Conservation (phyloP, 1,140 invertebrate genomes). For the Carposina sasakii region DNA sequence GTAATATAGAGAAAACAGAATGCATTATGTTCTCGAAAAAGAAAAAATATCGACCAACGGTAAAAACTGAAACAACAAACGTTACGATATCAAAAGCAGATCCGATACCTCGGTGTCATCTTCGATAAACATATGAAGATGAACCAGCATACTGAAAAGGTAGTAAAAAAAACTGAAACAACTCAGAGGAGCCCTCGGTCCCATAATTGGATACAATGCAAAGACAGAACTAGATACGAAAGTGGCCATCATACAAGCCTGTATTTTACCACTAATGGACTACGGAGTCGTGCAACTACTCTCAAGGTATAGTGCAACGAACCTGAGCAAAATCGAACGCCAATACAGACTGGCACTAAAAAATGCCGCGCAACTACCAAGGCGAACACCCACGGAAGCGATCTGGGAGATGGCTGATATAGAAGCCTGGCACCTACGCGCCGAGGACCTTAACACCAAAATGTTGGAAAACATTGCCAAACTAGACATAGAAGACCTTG, state of each 20-base stretch:
- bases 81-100: constrained; percentile 8
- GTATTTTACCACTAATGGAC: constrained; percentile 10
- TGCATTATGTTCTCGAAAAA: constrained; percentile 10
- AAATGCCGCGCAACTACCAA: constrained; percentile 8
- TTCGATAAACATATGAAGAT: constrained; percentile 11
- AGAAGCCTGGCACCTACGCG: constrained; percentile 10
- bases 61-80: constrained; percentile 6
- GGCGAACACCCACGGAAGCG: constrained; percentile 5
- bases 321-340: constrained; percentile 8
- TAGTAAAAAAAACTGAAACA: constrained; percentile 8
- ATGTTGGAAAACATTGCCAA: constrained; percentile 1
- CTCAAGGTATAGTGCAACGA: constrained; percentile 9
- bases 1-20: constrained; percentile 6
- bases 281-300: constrained; percentile 14
- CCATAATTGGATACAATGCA: constrained; percentile 8
- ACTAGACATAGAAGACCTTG: constrained; percentile 4
- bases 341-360: constrained; percentile 14
- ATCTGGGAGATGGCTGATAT: constrained; percentile 8
- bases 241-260: constrained; percentile 9
- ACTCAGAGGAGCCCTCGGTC: not conserved
- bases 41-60: constrained; percentile 2
- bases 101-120: constrained; percentile 10
- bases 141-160: constrained; percentile 3
- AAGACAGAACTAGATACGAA: constrained; percentile 9
- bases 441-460: constrained; percentile 1